These are phyloP conservation scores for Aphrophora alni DNA, from an alignment of 2,888 invertebrate species.

Conservation along the genomic window DNA sequence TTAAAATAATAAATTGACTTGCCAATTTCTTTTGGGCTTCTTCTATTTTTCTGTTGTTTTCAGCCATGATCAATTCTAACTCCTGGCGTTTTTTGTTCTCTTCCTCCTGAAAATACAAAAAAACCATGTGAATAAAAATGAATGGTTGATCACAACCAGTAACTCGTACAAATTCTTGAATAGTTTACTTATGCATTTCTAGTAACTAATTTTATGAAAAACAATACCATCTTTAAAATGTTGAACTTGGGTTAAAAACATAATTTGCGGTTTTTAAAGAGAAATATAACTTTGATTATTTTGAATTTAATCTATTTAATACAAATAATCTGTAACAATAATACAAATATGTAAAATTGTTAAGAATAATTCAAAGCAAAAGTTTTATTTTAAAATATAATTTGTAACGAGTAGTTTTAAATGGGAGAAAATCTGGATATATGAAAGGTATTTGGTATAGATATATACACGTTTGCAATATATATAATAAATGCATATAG, in stretches of 20 bases:
- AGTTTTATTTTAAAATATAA: too few species aligned
- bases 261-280: neutral
- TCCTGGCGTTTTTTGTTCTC: slow-evolving; percentile 95
- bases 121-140: slow-evolving; percentile 46
- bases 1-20: too few species aligned
- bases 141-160: neutral
- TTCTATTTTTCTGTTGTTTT: slow-evolving; percentile 97
- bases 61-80: slow-evolving; percentile 94
- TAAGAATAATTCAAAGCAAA: too few species aligned
- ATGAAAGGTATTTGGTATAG: too few species aligned
- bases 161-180: neutral
- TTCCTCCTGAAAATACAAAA: slow-evolving; percentile 88
- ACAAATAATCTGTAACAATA: too few species aligned
- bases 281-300: neutral
- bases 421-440: too few species aligned
- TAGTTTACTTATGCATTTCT: neutral
- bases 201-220: too few species aligned
- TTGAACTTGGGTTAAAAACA: neutral
- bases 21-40: slow-evolving; percentile 97
- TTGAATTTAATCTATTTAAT: too few species aligned
- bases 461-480: too few species aligned
- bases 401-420: too few species aligned
- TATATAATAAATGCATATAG: too few species aligned
- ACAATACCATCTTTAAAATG: neutral
- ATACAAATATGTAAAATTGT: too few species aligned